Conservation (phyloP, 2,113 vertebrate species). For the Labeo rohita region DNA sequence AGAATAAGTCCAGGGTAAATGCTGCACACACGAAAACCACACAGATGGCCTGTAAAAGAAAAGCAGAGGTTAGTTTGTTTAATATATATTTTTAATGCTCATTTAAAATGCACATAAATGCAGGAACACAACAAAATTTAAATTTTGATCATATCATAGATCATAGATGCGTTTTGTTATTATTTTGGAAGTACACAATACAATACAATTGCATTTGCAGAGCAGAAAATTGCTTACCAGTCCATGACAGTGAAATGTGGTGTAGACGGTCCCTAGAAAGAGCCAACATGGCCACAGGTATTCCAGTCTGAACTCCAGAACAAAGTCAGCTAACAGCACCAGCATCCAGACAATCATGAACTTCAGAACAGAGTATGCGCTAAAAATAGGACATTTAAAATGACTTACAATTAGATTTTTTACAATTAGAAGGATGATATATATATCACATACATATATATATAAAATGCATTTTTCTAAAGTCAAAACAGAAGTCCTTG, state of each 20-base stretch:
- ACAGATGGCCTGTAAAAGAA: conserved; percentile 77
- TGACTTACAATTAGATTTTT: neutral
- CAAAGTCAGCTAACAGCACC: conserved; percentile 82
- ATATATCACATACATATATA: no score
- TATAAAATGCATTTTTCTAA: no score
- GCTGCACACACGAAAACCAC: conserved; percentile 81
- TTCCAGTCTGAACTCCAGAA: conserved; percentile 81
- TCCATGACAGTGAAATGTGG: conserved; percentile 83
- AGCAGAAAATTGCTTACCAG: conserved; percentile 69
- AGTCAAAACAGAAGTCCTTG: neutral
- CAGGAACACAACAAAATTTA: neutral
- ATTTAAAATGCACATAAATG: no score
- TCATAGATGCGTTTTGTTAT: neutral
- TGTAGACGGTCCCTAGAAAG: conserved; percentile 82
- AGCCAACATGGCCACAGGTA: conserved; percentile 85
- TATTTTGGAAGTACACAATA: neutral
- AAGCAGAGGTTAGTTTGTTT: neutral
- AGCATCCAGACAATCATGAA: conserved; percentile 80
- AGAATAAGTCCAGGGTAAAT: conserved; percentile 82
- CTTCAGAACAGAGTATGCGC: conserved; percentile 80
- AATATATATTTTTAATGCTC: no score
- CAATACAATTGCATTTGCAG: neutral
- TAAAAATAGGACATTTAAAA: conserved; percentile 56
- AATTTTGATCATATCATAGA: no score
- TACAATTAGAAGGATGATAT: no score